These are phyloP conservation scores for Etheostoma cragini DNA, from an alignment of 2,113 vertebrate genomes.

Conservation along the genomic window DNA sequence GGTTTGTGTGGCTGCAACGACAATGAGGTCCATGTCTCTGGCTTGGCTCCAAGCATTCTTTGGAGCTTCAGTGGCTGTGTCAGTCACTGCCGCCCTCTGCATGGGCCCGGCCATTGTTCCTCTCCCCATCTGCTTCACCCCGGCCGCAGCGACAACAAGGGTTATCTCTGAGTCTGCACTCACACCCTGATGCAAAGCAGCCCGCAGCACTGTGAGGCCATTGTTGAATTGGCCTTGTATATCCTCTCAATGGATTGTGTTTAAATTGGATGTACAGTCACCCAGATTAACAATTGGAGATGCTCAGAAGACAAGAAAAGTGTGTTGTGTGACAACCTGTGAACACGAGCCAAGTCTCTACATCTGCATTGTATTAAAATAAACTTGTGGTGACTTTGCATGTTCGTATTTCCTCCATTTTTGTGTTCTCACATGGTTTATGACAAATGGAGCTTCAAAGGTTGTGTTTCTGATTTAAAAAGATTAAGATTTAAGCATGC, in stretches of 20 bases:
- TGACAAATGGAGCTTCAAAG: neutral
- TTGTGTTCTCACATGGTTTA: neutral
- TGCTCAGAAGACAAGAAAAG: neutral
- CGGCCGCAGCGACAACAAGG: constrained; percentile 89
- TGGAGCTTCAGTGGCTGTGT: constrained; percentile 88
- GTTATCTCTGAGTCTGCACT: constrained; percentile 89
- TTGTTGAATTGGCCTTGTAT: constrained; percentile 76
- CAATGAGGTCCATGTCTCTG: constrained; percentile 86
- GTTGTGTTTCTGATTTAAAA: neutral
- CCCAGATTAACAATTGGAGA: constrained; percentile 30
- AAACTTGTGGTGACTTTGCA: constrained; percentile 21
- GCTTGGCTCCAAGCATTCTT: constrained; percentile 92
- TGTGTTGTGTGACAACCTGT: constrained; percentile 25
- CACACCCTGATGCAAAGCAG: constrained; percentile 86
- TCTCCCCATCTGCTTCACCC: constrained; percentile 89
- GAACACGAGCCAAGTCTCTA: constrained; percentile 40
- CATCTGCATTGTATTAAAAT: constrained; percentile 36
- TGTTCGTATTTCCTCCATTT: neutral
- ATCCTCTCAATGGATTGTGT: constrained; percentile 68
- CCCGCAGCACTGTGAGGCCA: constrained; percentile 83
- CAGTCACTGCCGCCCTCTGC: constrained; percentile 94
- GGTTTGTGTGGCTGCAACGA: neutral
- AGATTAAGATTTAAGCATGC: neutral
- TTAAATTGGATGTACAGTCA: constrained; percentile 54
- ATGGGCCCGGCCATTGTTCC: constrained; percentile 92